Evolutionary conservation across 2,113 vertebrate genomes (phyloP).

Genomic region (Pitta sordida): DNA sequence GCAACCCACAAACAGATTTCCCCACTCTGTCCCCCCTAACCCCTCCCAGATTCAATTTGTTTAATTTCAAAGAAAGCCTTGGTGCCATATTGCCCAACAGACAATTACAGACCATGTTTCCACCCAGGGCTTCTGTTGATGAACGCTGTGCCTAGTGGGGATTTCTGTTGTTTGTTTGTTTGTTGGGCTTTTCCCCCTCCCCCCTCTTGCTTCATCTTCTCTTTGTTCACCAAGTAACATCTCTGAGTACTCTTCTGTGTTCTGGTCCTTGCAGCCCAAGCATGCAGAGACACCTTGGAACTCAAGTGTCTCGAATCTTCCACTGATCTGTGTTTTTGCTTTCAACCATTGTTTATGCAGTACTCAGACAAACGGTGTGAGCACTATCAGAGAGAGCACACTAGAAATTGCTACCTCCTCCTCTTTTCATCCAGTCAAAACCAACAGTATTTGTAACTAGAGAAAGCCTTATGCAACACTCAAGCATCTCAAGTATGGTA

Average conservation of each 20-base stretch:
- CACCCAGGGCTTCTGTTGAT: not conserved
- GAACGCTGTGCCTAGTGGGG: not conserved
- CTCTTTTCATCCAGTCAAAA: constrained; percentile 46
- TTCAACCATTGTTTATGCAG: not conserved
- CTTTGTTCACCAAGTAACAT: not conserved
- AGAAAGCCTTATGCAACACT: constrained; percentile 41
- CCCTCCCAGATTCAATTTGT: not conserved
- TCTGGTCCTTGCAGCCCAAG: not conserved
- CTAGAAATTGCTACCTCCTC: constrained; percentile 5
- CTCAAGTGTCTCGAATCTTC: not conserved
- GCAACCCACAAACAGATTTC: constrained; percentile 32
- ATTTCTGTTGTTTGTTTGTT: not conserved
- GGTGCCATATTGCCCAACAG: not conserved
- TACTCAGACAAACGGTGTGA: not conserved
- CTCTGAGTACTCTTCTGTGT: not conserved
- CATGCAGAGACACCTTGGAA: not conserved
- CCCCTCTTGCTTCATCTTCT: not conserved
- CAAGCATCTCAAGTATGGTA: constrained; percentile 38
- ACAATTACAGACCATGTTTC: not conserved
- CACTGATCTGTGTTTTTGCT: not conserved
- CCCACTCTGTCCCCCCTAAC: not conserved
- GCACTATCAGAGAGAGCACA: not conserved
- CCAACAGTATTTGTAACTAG: constrained; percentile 52
- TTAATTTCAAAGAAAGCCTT: constrained; percentile 6
- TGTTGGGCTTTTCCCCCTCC: rapidly evolving